Base-by-base conservation (phyloP, 2,888 invertebrate genomes). In the Prionchulus punctatus region DNA sequence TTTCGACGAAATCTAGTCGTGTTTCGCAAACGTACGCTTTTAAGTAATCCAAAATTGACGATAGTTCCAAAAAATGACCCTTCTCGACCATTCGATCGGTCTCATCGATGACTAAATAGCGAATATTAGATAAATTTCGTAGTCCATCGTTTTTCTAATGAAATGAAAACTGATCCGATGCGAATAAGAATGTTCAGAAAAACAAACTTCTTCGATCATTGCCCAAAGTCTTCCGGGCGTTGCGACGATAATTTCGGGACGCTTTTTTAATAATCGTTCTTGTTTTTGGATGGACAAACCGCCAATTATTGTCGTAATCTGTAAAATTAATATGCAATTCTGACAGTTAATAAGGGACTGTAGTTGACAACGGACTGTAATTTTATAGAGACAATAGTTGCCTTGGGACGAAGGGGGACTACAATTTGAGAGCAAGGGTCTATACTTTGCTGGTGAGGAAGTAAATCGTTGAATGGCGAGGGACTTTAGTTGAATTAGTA, bases 181-280 rank as follows among this genome's bases (percentile, higher is more conserved):
- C n/a, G n/a, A n/a, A n/a, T n/a, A n/a, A n/a, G n/a, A n/a, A n/a
- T n/a, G n/a, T n/a, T 70, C 61, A 36, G 18, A n/a, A 58, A 59
- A 31, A 55, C 4, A 21, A 57, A 72, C 88, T 67, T 83, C 80
- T 60, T 81, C 78, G 45, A 90, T 78, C 18, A 98, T 77, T 73
- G 96, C 91, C 96, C 96, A 98, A 30, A 98, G 77, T 15, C 98
- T 77, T 0, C 98, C 98, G 0, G 98, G 96, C 0, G 98, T 98
- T 1, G 90, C 96, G 36, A 98, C 88, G 1, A 98, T 83, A 60
- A 98, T 83, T 72, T 98, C 90, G 0, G 98, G 96, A 53, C 62
- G 59, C 27, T 81, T 80, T 58, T 80, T 80, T 21, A 96, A 76
- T 54, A 96, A 74, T 58, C 98, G 77, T 71, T 87, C 84, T 71